Evolutionary conservation across 2,888 invertebrate genomes (phyloP).

Genomic region (Corythucha ciliata): DNA sequence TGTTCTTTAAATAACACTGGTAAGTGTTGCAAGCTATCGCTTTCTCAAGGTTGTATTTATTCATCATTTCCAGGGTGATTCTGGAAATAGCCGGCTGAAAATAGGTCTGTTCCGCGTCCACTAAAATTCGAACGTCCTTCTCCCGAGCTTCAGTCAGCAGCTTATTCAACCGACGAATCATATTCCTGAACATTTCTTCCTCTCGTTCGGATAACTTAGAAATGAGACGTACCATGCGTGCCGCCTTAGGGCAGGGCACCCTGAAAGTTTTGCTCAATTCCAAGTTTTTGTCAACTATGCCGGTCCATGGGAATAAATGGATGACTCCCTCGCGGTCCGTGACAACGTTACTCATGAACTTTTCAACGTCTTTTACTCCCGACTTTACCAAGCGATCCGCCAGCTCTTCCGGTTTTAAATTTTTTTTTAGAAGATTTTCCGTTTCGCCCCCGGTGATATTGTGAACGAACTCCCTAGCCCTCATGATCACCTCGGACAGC

Average conservation of each 20-base stretch:
- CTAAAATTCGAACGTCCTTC: slow-evolving; percentile 91
- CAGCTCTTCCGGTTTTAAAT: slow-evolving; percentile 76
- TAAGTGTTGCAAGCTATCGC: slow-evolving; percentile 97
- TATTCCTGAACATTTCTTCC: slow-evolving; percentile 95
- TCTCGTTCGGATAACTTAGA: slow-evolving; percentile 77
- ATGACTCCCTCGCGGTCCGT: slow-evolving; percentile 90
- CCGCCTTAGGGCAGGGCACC: slow-evolving; percentile 84
- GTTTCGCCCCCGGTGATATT: slow-evolving; percentile 75
- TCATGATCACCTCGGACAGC: slow-evolving; percentile 93
- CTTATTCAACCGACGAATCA: slow-evolving; percentile 83
- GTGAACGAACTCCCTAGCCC: slow-evolving; percentile 87
- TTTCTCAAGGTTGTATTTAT: slow-evolving; percentile 80
- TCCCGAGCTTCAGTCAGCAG: slow-evolving; percentile 82
- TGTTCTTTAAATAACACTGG: slow-evolving; percentile 91
- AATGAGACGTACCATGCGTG: slow-evolving; percentile 83
- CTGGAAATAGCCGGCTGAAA: slow-evolving; percentile 98
- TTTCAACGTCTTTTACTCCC: slow-evolving; percentile 64
- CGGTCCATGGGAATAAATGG: slow-evolving; percentile 96
- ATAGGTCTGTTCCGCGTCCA: slow-evolving; percentile 98
- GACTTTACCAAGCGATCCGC: slow-evolving; percentile 68
- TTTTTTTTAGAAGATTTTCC: slow-evolving; percentile 68
- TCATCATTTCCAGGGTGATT: slow-evolving; percentile 95
- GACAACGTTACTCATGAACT: slow-evolving; percentile 84
- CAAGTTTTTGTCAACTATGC: slow-evolving; percentile 86
- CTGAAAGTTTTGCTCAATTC: slow-evolving; percentile 85